Percentiles rank a stretch among this genome's conserved stretches.
Evolutionary conservation across 2,113 vertebrate species (phyloP).

Genomic region (Gavialis gangeticus): DNA sequence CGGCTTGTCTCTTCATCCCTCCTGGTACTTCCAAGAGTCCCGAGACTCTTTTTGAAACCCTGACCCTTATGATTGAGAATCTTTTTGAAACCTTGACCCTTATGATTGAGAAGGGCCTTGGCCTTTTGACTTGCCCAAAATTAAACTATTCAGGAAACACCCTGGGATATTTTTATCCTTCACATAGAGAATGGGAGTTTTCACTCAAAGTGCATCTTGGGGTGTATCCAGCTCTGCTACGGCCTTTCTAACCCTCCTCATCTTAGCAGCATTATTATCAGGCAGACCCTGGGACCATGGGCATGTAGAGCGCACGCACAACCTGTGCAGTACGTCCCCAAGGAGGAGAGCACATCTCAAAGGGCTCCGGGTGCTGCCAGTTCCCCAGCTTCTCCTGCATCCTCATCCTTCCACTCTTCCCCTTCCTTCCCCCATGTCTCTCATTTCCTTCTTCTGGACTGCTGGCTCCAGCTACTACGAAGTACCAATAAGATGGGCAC

Average conservation of each 20-base stretch:
- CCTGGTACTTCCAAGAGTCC: no score
- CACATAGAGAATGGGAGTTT: background rate
- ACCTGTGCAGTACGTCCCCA: no score
- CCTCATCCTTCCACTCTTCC: fast-evolving
- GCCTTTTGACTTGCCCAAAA: fast-evolving
- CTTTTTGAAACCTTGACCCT: fast-evolving
- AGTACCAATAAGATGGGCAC: background rate
- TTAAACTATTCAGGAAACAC: background rate
- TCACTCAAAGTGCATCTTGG: fast-evolving
- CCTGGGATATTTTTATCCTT: background rate
- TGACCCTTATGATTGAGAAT: fast-evolving
- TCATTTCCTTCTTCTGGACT: background rate
- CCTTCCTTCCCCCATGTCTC: background rate
- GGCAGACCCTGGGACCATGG: background rate
- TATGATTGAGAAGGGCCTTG: fast-evolving
- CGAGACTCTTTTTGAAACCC: no score
- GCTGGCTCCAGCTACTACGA: background rate
- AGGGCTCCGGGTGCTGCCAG: background rate
- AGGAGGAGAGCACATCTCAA: fast-evolving
- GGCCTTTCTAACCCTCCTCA: fast-evolving
- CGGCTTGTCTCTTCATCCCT: no score
- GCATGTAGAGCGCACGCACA: no score
- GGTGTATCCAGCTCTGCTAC: fast-evolving
- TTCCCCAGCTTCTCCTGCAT: background rate
- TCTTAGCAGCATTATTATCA: fast-evolving